phyloP scores from a whole-genome alignment of 2,113 vertebrate species.

The Engraulis encrasicolus region DNA sequence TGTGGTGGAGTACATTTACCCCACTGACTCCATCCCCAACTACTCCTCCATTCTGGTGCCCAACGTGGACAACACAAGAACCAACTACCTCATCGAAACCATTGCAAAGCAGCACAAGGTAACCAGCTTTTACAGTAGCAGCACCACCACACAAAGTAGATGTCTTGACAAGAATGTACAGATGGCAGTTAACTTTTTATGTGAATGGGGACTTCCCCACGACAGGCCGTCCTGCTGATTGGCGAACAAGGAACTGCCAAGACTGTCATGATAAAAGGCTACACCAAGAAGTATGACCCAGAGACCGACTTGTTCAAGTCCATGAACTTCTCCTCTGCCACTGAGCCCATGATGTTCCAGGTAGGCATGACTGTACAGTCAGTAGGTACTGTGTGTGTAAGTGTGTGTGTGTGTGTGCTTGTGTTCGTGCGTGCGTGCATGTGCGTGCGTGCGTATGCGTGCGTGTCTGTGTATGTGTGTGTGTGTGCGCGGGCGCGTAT shows the following conservation, averaged over 20 bases:
- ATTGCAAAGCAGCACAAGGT: slow-evolving; percentile 88
- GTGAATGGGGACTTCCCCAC: not conserved
- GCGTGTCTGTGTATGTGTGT: not conserved
- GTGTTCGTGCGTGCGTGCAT: not conserved
- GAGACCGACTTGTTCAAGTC: slow-evolving; percentile 82
- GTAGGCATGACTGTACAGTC: slow-evolving; percentile 43
- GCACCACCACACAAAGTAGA: not conserved
- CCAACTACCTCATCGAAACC: slow-evolving; percentile 82
- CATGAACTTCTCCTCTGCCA: slow-evolving; percentile 89
- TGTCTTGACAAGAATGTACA: not conserved
- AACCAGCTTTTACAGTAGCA: slow-evolving; percentile 17
- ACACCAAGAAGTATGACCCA: slow-evolving; percentile 83
- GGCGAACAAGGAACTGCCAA: slow-evolving; percentile 92
- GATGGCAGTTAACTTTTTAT: not conserved
- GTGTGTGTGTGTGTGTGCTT: not conserved
- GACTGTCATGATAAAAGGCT: slow-evolving; percentile 87
- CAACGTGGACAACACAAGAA: slow-evolving; percentile 88
- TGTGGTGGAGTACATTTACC: slow-evolving; percentile 81
- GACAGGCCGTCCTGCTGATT: slow-evolving; percentile 85
- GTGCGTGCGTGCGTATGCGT: not conserved
- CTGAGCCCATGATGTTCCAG: slow-evolving; percentile 90
- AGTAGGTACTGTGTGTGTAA: not conserved
- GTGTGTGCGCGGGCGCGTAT: not conserved
- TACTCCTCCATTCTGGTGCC: slow-evolving; percentile 87
- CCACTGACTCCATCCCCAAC: slow-evolving; percentile 72